These are phyloP conservation scores for Buphagus erythrorhynchus DNA, from an alignment of 2,797 vertebrate species.

Conservation along the genomic window DNA sequence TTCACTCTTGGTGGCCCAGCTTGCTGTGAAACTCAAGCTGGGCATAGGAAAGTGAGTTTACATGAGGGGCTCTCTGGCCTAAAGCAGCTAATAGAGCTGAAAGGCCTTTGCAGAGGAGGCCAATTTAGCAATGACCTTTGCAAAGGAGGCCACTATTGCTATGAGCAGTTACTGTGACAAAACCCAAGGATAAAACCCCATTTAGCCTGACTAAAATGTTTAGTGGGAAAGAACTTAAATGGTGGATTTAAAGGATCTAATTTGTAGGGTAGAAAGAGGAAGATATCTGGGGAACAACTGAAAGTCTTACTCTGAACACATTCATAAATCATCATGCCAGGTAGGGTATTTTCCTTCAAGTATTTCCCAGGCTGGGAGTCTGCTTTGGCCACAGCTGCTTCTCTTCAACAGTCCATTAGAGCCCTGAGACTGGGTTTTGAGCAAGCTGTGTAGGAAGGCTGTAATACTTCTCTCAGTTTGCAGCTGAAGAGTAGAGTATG, in stretches of 20 bases:
- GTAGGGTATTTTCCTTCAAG: not conserved
- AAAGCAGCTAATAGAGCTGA: slow-evolving; percentile 2
- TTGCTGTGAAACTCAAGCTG: not conserved
- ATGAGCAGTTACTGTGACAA: not conserved
- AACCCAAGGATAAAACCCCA: not conserved
- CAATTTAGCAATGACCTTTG: not conserved
- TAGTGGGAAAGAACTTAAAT: not conserved
- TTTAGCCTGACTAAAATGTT: not conserved
- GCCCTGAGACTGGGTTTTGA: not conserved
- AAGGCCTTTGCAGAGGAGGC: not conserved
- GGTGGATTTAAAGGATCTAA: not conserved
- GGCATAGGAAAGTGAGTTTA: not conserved
- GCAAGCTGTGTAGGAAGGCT: not conserved
- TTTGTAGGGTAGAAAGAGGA: not conserved
- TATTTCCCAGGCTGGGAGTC: not conserved
- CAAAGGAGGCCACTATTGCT: not conserved
- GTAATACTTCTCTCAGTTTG: not conserved
- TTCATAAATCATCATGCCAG: slow-evolving; percentile 19
- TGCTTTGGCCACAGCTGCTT: slow-evolving; percentile 13
- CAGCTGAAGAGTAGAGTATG: not conserved
- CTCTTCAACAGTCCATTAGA: not conserved
- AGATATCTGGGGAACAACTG: not conserved
- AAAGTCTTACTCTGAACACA: not conserved
- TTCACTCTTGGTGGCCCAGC: not conserved
- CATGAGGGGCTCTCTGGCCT: not conserved